Conservation (phyloP, 92 coral and sea anemone species). For the Isaurus tuberculatus region DNA sequence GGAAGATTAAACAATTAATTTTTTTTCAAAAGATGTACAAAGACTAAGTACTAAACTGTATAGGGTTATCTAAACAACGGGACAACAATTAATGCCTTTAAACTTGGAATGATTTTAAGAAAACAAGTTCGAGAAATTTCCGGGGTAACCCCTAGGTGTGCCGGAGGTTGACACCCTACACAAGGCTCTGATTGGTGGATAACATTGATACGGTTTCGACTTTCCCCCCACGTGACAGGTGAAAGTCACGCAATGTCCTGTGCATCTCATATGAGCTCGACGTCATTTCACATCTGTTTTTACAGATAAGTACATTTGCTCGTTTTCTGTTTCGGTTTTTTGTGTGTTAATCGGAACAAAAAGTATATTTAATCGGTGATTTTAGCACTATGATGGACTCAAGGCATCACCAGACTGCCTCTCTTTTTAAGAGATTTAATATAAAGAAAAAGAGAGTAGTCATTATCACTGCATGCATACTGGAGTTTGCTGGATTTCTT, state of each 20-base stretch:
- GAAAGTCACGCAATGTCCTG: background rate
- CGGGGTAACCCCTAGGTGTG: too few species aligned
- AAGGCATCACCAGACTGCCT: slow-evolving; percentile 27
- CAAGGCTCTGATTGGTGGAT: too few species aligned
- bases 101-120: too few species aligned
- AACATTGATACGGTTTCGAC: too few species aligned
- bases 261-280: background rate
- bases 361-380: background rate
- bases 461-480: slow-evolving; percentile 24
- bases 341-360: background rate
- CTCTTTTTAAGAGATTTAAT: background rate
- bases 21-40: too few species aligned
- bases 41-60: too few species aligned
- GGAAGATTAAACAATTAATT: too few species aligned
- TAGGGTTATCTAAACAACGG: too few species aligned
- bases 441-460: slow-evolving; percentile 34
- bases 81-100: too few species aligned
- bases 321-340: background rate
- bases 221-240: background rate
- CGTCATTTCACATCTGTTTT: background rate
- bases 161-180: too few species aligned
- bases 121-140: too few species aligned
- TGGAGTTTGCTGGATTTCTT: slow-evolving; percentile 23
- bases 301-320: background rate
- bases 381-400: slow-evolving; percentile 1